Base-by-base conservation (phyloP, 2,113 vertebrate genomes). In the Lampris incognitus region DNA sequence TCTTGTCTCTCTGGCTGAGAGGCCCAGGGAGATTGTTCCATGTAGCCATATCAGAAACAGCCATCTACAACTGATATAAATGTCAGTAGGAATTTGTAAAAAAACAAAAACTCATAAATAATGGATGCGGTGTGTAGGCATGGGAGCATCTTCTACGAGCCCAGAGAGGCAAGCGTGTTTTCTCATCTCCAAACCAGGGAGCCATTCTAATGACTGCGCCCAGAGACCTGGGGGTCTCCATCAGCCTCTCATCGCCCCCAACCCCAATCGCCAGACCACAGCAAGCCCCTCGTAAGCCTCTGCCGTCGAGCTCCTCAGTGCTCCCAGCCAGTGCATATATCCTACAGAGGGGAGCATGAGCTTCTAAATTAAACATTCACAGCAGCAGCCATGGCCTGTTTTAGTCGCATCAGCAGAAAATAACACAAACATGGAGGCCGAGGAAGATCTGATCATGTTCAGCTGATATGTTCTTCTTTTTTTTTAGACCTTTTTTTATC, bases 91-190 rank as follows among this genome's bases (percentile, higher is more conserved):
- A 92, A 92, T 92, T 91, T 90, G 89, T 81, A 83, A 82, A 24
- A 24, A 24, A 24, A 24, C 0, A 24, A 24, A 85, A 86, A 76
- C 48, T 60, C 74, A 91, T 94, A 84, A 91, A 93, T 93, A 92
- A 94, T 92, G 82, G 81, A 94, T 89, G 66, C 44, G 66, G 44
- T 69, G 44, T 71, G 76, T 60, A 82, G 82, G 83, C 87, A 85
- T 83, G 89, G 88, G 90, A 90, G 87, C 83, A 86, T 92, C 90
- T 87, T 92, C 88, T 92, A 88, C 92, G 74, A 92, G 83, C 60
- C 59, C 41, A 69, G 82, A 85, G 81, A 78, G 85, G 69, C 50
- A 72, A 77, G 79, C 78, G 60, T 41, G 65, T 71, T 77, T 76
- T 84, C 91, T 90, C 85, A 88, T 92, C 91, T 87, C 89, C 72